These are phyloP conservation scores for Heliconius sara DNA, from an alignment of 2,888 invertebrate genomes.

Conservation along the genomic window DNA sequence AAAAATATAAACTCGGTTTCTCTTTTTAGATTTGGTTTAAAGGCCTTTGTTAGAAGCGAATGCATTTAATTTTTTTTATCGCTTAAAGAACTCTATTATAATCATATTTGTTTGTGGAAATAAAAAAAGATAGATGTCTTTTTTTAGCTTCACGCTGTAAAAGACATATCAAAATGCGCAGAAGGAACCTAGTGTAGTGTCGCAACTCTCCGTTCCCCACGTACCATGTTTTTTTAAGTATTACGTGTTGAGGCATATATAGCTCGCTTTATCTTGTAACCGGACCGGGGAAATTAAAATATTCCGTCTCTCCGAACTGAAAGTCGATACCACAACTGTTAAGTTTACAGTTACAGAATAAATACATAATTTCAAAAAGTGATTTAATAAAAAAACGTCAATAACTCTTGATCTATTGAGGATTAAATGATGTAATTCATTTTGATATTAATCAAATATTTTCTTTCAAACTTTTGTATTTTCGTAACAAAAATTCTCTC, in stretches of 20 bases:
- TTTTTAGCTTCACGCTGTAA: neutral
- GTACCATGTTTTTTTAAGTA: neutral
- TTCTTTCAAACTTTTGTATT: too few species aligned
- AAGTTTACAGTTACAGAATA: too few species aligned
- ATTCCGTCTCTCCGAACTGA: too few species aligned
- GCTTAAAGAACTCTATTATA: neutral
- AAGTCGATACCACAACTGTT: too few species aligned
- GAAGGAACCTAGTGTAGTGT: neutral
- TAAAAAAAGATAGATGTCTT: neutral
- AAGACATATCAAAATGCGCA: neutral
- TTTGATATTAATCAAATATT: too few species aligned
- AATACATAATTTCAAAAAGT: too few species aligned
- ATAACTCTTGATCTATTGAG: too few species aligned
- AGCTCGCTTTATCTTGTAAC: neutral
- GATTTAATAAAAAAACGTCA: too few species aligned
- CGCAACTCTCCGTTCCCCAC: neutral
- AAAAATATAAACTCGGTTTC: constrained; percentile 13
- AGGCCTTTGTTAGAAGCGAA: neutral
- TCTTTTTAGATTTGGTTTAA: neutral
- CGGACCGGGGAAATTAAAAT: too few species aligned
- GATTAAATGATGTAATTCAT: too few species aligned
- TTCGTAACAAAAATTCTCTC: too few species aligned
- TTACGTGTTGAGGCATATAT: neutral
- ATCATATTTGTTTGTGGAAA: neutral
- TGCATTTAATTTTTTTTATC: constrained; percentile 3